Percentiles rank a stretch among this genome's conserved stretches.
Conservation (phyloP, 1,140 invertebrate species). For the Heliothis subflexa region DNA sequence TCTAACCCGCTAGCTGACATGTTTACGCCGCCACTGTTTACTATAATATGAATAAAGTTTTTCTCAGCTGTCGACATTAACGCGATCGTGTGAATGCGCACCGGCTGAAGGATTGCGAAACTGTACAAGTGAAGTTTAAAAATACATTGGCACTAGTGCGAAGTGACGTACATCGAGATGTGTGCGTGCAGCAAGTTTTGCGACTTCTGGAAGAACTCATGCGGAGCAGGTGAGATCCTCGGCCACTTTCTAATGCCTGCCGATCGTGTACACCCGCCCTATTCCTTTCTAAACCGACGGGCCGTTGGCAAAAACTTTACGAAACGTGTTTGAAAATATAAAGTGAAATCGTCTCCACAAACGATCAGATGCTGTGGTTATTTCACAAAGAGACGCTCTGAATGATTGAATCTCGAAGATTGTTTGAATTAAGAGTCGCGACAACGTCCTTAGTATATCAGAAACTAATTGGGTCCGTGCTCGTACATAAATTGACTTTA, state of each 20-base stretch:
- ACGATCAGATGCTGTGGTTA: slow-evolving; percentile 17
- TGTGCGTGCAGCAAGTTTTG: slow-evolving; percentile 83
- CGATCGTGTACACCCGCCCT: slow-evolving; percentile 27
- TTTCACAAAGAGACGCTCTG: slow-evolving; percentile 15
- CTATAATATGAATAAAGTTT: slow-evolving; percentile 68
- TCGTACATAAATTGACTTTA: slow-evolving; percentile 25
- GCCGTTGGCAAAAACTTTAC: slow-evolving; percentile 18
- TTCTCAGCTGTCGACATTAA: slow-evolving; percentile 64
- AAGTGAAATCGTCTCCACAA: slow-evolving; percentile 48
- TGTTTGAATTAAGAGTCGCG: slow-evolving; percentile 14
- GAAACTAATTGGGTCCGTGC: slow-evolving; percentile 32
- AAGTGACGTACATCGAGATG: slow-evolving; percentile 78
- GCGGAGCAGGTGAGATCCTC: slow-evolving; percentile 79
- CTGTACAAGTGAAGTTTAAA: slow-evolving; percentile 85
- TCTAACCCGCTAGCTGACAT: slow-evolving; percentile 74
- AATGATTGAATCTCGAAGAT: slow-evolving; percentile 26
- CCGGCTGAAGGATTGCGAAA: slow-evolving; percentile 80
- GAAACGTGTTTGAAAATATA: slow-evolving; percentile 45
- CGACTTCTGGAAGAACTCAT: slow-evolving; percentile 82
- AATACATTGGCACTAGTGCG: slow-evolving; percentile 81
- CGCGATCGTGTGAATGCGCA: slow-evolving; percentile 67
- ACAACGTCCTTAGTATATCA: slow-evolving; percentile 2
- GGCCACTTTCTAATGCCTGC: slow-evolving; percentile 47
- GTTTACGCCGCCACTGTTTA: slow-evolving; percentile 69
- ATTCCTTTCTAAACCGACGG: slow-evolving; percentile 51